These are phyloP conservation scores for Bryconaethiops microstoma DNA, from an alignment of 2,797 vertebrate genomes.

Conservation along the genomic window DNA sequence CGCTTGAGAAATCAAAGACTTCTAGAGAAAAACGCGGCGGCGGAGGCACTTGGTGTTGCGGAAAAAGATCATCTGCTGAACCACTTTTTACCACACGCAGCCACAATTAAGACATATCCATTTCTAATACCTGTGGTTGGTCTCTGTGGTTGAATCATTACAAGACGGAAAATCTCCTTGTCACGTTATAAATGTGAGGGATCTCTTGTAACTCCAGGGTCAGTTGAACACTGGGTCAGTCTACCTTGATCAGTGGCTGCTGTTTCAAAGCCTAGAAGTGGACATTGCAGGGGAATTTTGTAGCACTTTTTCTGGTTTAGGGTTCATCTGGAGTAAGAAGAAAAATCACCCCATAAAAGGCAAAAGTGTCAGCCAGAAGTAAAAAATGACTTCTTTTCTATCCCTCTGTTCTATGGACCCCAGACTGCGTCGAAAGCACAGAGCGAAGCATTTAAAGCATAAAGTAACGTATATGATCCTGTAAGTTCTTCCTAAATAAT, in stretches of 20 bases:
- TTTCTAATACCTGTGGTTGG: slow-evolving; percentile 6
- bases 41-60: not conserved
- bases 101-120: slow-evolving; percentile 8
- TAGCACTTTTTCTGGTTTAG: not conserved
- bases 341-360: slow-evolving; percentile 2
- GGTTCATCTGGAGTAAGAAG: not conserved
- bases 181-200: slow-evolving; percentile 5
- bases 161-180: slow-evolving; percentile 7
- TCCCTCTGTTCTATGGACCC: not conserved
- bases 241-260: not conserved
- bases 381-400: not conserved
- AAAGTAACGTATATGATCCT: not conserved
- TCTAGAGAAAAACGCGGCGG: not conserved
- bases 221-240: not conserved
- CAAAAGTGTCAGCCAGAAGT: not conserved
- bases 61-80: slow-evolving; percentile 11
- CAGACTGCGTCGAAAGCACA: not conserved
- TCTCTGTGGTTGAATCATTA: slow-evolving; percentile 18
- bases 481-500: slow-evolving; percentile 2
- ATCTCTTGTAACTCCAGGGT: not conserved
- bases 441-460: not conserved
- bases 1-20: not conserved
- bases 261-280: not conserved
- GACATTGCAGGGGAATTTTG: not conserved
- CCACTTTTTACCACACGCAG: not conserved